These are phyloP conservation scores for Platycercus adscitus DNA, from an alignment of 2,113 vertebrate genomes.

Conservation along the genomic window DNA sequence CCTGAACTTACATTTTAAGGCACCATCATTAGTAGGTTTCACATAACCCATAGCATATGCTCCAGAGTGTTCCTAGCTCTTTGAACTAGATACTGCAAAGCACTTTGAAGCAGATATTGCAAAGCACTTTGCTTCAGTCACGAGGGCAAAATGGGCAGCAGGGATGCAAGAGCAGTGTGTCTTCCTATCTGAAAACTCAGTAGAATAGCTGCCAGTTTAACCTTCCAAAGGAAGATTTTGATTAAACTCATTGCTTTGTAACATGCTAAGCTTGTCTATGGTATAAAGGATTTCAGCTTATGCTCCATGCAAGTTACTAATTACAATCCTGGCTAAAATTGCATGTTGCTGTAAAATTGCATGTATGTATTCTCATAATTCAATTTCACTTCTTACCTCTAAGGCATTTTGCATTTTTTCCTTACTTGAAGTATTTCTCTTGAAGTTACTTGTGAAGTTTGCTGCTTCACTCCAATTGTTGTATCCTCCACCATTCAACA, in stretches of 20 bases:
- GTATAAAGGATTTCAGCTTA: background rate
- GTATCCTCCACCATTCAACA: slow-evolving; percentile 82
- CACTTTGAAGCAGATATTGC: background rate
- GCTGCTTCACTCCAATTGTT: slow-evolving; percentile 72
- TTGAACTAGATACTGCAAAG: background rate
- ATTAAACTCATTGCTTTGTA: background rate
- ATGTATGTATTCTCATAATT: background rate
- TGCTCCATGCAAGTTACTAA: background rate
- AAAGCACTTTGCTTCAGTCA: background rate
- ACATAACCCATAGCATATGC: background rate
- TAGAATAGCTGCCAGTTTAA: background rate
- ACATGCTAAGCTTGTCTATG: background rate
- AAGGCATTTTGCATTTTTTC: slow-evolving; percentile 76
- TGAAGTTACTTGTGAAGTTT: slow-evolving; percentile 75
- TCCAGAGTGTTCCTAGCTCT: background rate
- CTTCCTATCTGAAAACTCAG: background rate
- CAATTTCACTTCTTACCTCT: slow-evolving; percentile 80
- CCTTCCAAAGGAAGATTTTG: background rate
- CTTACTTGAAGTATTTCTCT: slow-evolving; percentile 82
- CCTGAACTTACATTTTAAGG: background rate
- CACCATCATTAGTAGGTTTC: background rate
- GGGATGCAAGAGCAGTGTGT: background rate
- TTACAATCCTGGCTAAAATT: background rate
- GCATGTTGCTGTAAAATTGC: too few species aligned
- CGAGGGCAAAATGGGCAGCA: background rate